Conservation (phyloP, 2,888 invertebrate genomes). For the Notodonta dromedarius region DNA sequence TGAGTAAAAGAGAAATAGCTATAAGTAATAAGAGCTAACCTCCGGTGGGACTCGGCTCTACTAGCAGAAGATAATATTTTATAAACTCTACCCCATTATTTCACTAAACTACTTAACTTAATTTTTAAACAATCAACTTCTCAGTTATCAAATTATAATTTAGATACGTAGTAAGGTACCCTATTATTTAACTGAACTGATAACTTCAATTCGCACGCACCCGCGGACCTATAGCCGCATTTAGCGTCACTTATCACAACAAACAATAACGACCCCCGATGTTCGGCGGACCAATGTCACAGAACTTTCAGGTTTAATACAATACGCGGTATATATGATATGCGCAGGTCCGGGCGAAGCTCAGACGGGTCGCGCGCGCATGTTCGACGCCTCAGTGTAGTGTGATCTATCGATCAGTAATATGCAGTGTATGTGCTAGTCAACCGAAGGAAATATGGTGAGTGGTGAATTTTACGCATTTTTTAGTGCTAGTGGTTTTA, state of each 20-base stretch:
- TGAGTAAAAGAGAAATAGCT: too few relatives aligned
- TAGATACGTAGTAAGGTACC: too few relatives aligned
- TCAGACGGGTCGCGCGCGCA: slow-evolving; percentile 53
- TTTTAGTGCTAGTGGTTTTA: slow-evolving; percentile 1
- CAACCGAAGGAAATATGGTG: slow-evolving; percentile 52
- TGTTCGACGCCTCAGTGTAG: slow-evolving; percentile 31
- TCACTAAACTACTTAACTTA: too few relatives aligned
- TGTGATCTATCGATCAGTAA: slow-evolving; percentile 41
- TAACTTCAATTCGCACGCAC: neutral
- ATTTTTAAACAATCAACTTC: too few relatives aligned
- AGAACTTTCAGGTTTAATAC: slow-evolving; percentile 37
- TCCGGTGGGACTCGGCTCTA: too few relatives aligned
- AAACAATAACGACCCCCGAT: slow-evolving; percentile 3
- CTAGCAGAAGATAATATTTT: too few relatives aligned
- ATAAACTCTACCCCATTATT: too few relatives aligned
- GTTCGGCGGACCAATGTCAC: slow-evolving; percentile 35
- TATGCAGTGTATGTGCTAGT: slow-evolving; percentile 56
- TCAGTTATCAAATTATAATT: too few relatives aligned
- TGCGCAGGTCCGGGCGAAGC: slow-evolving; percentile 38
- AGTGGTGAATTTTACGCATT: slow-evolving; percentile 25
- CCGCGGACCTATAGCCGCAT: slow-evolving; percentile 1
- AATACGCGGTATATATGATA: slow-evolving; percentile 58
- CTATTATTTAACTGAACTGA: too few relatives aligned
- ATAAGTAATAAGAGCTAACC: too few relatives aligned
- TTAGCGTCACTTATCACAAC: slow-evolving; percentile 6